Base-by-base conservation (phyloP, 2,113 vertebrate species). In the Melanotaenia duboulayi region DNA sequence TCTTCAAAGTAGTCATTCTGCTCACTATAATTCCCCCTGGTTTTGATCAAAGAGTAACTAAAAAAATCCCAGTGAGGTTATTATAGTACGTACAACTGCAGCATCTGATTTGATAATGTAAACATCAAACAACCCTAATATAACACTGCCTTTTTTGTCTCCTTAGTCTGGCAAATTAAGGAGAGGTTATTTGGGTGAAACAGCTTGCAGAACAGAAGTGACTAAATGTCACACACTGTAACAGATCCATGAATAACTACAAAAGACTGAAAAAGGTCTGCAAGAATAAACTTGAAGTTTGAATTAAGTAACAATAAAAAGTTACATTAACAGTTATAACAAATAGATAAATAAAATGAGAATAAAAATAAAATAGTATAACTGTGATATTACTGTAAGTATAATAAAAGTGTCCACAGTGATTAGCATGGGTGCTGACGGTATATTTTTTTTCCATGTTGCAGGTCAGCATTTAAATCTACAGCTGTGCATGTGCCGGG, bases 21-120 rank as follows among this genome's bases (percentile, higher is more conserved):
- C 4, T 1, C 32, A 9, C 32, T 8, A 35, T 35, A 9, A 35
- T 20, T 20, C 20, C 5, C 22, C 54, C 64, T 71, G 11, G 58
- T 60, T 40, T 49, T 23, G 14, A 42, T 50, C 8, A 60, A 35
- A 22, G 0, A 8, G 9, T 11, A 64, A 25, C 11, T 16, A 1
- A 59, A 56, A 58, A 32, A 11, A 54, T 46, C 61, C 35, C 22
- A 14, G 3, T 17, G 6, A 22, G 39, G 59, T 55, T 51, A 40
- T 58, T 14, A 62, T 25, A 19, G 19, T 64, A 39, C 42, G 46
- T 2, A 42, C 23, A 44, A 62, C 13, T n/a, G 17, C 55, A 69
- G 19, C 35, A 52, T 23, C 11, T 44, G 42, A 67, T 17, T 48
- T 77, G 37, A 48, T 23, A 24, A 32, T n/a, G 12, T 61, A 35